Evolutionary conservation across 2,888 invertebrate genomes (phyloP).

Genomic region (Drosophila mimica): DNA sequence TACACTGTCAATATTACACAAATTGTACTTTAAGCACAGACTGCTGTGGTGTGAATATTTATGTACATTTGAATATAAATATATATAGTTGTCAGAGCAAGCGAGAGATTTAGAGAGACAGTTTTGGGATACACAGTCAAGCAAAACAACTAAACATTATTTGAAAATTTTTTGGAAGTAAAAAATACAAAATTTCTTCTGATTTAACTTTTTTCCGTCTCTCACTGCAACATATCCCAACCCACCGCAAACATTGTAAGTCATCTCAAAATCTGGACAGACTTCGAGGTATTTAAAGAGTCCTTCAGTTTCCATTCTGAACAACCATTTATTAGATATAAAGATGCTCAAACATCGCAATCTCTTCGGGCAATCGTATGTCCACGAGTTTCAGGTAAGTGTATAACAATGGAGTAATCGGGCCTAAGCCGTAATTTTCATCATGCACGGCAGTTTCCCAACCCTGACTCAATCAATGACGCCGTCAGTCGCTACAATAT

Average conservation of each 20-base stretch:
- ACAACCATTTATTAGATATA: not conserved
- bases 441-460: slow-evolving; percentile 45
- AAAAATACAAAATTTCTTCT: not conserved
- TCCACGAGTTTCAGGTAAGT: slow-evolving; percentile 52
- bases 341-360: slow-evolving; percentile 42
- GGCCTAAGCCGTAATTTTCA: not conserved
- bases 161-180: not conserved
- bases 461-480: slow-evolving; percentile 66
- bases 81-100: not conserved
- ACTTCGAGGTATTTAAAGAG: not conserved
- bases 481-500: slow-evolving; percentile 66
- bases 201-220: not conserved
- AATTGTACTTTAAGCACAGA: not conserved
- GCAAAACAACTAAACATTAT: not conserved
- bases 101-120: not conserved
- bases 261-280: not conserved
- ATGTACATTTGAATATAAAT: not conserved
- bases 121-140: not conserved
- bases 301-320: not conserved
- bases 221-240: not conserved
- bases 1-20: not conserved
- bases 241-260: not conserved
- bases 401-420: not conserved
- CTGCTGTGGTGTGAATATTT: not conserved
- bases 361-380: slow-evolving; percentile 46